Conservation (phyloP, 1,140 invertebrate genomes). For the Rhyacophila brunnea region DNA sequence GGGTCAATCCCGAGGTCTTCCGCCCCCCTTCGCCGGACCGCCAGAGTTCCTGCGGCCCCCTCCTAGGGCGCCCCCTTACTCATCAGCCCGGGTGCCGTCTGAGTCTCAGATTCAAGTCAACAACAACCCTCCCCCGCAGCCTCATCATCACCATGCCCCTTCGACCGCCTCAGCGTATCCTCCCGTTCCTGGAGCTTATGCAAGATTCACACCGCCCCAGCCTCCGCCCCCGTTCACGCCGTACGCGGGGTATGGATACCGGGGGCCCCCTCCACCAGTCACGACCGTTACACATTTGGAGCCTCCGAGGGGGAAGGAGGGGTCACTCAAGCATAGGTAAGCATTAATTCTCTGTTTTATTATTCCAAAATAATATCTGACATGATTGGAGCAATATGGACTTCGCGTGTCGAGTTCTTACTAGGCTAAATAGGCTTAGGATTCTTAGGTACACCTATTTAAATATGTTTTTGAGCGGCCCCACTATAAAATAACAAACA, state of each 20-base stretch:
- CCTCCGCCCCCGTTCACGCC: conserved; percentile 40
- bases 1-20: conserved; percentile 49
- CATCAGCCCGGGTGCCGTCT: conserved; percentile 41
- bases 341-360: background rate
- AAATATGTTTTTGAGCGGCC: too few relatives aligned
- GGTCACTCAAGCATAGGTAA: conserved; percentile 30
- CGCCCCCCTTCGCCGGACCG: conserved; percentile 41
- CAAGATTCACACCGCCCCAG: conserved; percentile 41
- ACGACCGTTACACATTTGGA: background rate
- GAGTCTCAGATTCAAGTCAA: conserved; percentile 21
- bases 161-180: conserved; percentile 41
- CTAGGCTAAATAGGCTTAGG: too few relatives aligned
- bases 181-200: conserved; percentile 42
- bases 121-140: conserved; percentile 30
- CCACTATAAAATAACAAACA: too few relatives aligned
- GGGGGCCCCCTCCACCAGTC: conserved; percentile 33
- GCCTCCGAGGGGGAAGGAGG: conserved; percentile 26
- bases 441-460: too few relatives aligned
- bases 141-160: conserved; percentile 22
- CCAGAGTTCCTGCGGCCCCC: conserved; percentile 52
- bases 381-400: too few relatives aligned
- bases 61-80: conserved; percentile 45
- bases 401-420: too few relatives aligned
- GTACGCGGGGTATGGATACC: conserved; percentile 20
- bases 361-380: too few relatives aligned